Evolutionary conservation across 2,888 invertebrate species (phyloP).

Genomic region (Poecilus cupreus): DNA sequence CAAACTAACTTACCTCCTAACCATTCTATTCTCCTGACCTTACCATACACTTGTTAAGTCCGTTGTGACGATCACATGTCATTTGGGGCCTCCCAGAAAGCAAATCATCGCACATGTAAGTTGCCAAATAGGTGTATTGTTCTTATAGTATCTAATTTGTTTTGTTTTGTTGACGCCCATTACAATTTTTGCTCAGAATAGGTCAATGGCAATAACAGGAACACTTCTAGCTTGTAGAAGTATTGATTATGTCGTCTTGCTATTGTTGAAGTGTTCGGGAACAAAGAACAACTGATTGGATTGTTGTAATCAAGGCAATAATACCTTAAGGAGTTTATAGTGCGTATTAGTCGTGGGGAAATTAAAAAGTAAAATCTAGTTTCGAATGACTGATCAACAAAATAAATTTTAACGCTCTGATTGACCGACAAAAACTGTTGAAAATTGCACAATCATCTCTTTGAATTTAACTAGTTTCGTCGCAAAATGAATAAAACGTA

Average conservation of each 20-base stretch:
- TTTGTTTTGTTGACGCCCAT: too few relatives aligned
- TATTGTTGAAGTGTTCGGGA: too few relatives aligned
- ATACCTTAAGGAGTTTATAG: too few relatives aligned
- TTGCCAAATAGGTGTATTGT: too few relatives aligned
- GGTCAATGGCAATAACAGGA: too few relatives aligned
- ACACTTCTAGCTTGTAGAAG: too few relatives aligned
- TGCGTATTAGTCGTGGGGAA: not conserved
- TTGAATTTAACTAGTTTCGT: not conserved
- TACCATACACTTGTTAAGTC: constrained; percentile 44
- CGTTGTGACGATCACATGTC: constrained; percentile 16
- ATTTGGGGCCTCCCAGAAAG: not conserved
- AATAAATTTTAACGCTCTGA: not conserved
- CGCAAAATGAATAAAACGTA: not conserved
- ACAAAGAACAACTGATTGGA: too few relatives aligned
- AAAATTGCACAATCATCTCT: not conserved
- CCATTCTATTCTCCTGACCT: constrained; percentile 13
- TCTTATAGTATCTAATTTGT: too few relatives aligned
- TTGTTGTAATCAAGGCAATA: not conserved
- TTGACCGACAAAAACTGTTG: not conserved
- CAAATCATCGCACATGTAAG: too few relatives aligned
- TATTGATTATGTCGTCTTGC: too few relatives aligned
- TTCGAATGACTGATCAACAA: not conserved
- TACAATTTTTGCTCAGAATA: too few relatives aligned
- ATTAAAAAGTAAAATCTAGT: not conserved
- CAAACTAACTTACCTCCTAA: not conserved